phyloP scores from a whole-genome alignment of 2,113 vertebrate species.

The Capra hircus region DNA sequence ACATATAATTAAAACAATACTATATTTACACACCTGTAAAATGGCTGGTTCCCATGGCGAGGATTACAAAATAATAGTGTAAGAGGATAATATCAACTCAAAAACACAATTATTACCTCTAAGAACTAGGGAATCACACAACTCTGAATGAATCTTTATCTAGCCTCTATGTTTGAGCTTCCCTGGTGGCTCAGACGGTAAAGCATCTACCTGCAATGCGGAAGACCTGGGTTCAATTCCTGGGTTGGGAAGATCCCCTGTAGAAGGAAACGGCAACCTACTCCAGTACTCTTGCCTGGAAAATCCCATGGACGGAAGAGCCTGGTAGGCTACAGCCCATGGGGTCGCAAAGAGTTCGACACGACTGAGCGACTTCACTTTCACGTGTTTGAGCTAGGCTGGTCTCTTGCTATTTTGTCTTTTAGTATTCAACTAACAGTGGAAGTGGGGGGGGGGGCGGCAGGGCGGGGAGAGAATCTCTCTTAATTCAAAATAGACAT shows the following conservation, averaged over 20 bases:
- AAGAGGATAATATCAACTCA: slow-evolving; percentile 55
- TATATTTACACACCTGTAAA: slow-evolving; percentile 59
- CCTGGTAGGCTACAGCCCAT: no score
- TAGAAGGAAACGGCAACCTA: no score
- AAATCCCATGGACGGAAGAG: no score
- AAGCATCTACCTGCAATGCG: no score
- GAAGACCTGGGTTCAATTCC: no score
- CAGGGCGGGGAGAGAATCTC: not conserved
- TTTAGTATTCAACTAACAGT: not conserved
- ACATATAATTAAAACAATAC: not conserved
- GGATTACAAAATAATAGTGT: slow-evolving; percentile 43
- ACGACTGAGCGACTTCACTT: no score
- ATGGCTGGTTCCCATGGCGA: slow-evolving; percentile 63
- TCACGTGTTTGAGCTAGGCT: not conserved
- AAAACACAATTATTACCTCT: slow-evolving; percentile 64
- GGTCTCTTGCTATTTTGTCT: not conserved
- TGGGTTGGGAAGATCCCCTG: no score
- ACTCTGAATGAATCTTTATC: not conserved
- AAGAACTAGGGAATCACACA: slow-evolving; percentile 27
- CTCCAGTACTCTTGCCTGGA: no score
- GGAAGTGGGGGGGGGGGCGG: fast-evolving
- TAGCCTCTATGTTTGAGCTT: not conserved
- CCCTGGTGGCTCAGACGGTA: no score
- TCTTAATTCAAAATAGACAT: not conserved
- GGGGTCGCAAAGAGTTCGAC: no score